Conservation (phyloP, 92 coral and sea anemone genomes). For the Epizoanthus scotinus region DNA sequence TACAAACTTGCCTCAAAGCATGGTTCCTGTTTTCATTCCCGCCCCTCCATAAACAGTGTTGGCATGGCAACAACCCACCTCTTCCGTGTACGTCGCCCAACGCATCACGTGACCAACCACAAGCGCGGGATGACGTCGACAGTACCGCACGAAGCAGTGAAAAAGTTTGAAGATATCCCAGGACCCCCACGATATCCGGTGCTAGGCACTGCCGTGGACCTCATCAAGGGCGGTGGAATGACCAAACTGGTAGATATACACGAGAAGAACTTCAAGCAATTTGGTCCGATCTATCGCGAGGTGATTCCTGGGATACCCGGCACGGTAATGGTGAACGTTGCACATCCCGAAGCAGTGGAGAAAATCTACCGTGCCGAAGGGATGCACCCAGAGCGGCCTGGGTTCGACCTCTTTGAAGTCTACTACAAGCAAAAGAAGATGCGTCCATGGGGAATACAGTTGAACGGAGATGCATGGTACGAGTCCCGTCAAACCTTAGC, state of each 20-base stretch:
- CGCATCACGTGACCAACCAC: background rate
- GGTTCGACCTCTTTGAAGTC: conserved; percentile 42
- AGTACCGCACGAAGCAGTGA: conserved; percentile 2
- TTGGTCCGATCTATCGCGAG: conserved; percentile 48
- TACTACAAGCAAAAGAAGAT: conserved; percentile 21
- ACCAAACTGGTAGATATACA: conserved; percentile 1
- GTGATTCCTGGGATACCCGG: conserved; percentile 37
- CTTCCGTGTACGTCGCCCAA: background rate
- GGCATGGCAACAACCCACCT: background rate
- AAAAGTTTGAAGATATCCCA: conserved; percentile 37
- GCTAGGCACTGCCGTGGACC: conserved; percentile 40
- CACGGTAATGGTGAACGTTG: conserved; percentile 38
- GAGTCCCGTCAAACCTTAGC: conserved; percentile 43
- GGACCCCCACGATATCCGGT: conserved; percentile 40
- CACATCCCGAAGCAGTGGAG: conserved; percentile 44
- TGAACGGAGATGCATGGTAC: conserved; percentile 51
- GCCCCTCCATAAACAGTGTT: background rate
- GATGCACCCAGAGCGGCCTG: conserved; percentile 25
- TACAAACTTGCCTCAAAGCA: background rate
- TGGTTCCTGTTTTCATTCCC: background rate
- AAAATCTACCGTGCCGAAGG: conserved; percentile 38
- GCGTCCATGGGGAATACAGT: conserved; percentile 20
- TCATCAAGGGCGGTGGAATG: conserved; percentile 28
- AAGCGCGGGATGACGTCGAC: background rate
- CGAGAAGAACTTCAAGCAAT: conserved; percentile 21